Evolutionary conservation across 2,888 invertebrate species (phyloP).

Genomic region (Clivina fossor): DNA sequence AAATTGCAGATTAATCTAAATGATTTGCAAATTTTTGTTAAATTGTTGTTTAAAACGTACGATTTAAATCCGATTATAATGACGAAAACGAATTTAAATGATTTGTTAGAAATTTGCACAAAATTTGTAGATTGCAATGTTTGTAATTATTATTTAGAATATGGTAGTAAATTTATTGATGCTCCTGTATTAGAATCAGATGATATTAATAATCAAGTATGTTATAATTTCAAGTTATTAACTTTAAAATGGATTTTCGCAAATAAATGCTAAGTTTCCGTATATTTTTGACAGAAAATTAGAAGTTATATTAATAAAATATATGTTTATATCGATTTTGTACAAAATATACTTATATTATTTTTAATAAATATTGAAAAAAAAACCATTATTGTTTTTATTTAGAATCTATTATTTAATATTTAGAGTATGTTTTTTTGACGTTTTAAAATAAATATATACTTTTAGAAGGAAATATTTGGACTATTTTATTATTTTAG

Average conservation of each 20-base stretch:
- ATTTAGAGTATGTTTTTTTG: too few species aligned
- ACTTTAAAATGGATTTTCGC: constrained; percentile 30
- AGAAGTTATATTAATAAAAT: too few species aligned
- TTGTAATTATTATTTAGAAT: constrained; percentile 48
- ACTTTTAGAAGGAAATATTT: too few species aligned
- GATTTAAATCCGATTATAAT: constrained; percentile 14
- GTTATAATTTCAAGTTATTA: constrained; percentile 29
- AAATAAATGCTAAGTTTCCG: constrained; percentile 13
- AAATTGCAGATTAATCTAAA: background rate
- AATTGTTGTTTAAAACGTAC: constrained; percentile 12
- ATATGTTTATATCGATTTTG: too few species aligned
- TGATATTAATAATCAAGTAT: background rate
- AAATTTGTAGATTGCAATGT: constrained; percentile 45
- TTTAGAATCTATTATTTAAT: background rate
- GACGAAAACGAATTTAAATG: constrained; percentile 1
- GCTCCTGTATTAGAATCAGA: constrained; percentile 16
- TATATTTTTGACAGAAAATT: too few species aligned
- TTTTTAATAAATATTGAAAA: background rate
- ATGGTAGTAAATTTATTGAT: constrained; percentile 46
- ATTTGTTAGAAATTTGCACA: constrained; percentile 9
- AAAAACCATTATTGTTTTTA: background rate
- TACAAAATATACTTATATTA: too few species aligned
- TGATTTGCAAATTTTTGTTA: constrained; percentile 21
- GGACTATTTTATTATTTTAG: too few species aligned
- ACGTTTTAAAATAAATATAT: too few species aligned